Percentiles rank a stretch among this genome's conserved stretches.
These are phyloP conservation scores for Oedothorax gibbosus DNA, from an alignment of 1,140 invertebrate genomes.

Conservation along the genomic window DNA sequence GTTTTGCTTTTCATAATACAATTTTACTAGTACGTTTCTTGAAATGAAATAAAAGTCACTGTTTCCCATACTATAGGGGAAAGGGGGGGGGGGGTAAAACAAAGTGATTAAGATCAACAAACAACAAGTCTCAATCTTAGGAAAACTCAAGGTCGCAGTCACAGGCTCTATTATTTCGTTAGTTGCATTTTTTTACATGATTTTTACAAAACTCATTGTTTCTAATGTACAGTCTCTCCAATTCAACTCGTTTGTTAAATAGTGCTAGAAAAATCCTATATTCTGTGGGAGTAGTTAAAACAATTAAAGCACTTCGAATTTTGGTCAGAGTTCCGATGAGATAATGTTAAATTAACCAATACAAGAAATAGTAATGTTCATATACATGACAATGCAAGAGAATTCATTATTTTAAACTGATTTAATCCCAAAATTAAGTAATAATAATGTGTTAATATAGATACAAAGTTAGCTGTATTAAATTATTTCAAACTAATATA, in stretches of 20 bases:
- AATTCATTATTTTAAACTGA: background rate
- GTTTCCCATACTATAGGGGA: too few relatives aligned
- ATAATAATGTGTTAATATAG: background rate
- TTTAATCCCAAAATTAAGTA: background rate
- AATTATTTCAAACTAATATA: background rate
- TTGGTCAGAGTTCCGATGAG: background rate
- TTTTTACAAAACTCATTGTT: slow-evolving; percentile 15
- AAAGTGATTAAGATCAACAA: slow-evolving; percentile 39
- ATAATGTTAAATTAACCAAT: background rate
- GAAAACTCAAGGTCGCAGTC: slow-evolving; percentile 4
- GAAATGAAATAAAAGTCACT: too few relatives aligned
- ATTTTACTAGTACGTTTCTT: too few relatives aligned
- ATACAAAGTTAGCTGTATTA: background rate
- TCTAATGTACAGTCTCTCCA: slow-evolving; percentile 28
- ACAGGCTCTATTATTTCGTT: too few relatives aligned
- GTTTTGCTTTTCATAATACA: too few relatives aligned
- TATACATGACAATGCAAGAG: background rate
- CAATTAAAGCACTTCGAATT: slow-evolving; percentile 28
- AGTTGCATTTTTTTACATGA: background rate
- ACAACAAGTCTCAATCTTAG: slow-evolving; percentile 33
- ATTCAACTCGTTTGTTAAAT: background rate
- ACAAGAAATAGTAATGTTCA: background rate
- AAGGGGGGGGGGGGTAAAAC: background rate
- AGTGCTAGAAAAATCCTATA: slow-evolving; percentile 13
- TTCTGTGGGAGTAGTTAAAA: slow-evolving; percentile 31